These are phyloP conservation scores for Peromyscus melanophrys DNA, from an alignment of 2,797 vertebrate species.

Conservation along the genomic window DNA sequence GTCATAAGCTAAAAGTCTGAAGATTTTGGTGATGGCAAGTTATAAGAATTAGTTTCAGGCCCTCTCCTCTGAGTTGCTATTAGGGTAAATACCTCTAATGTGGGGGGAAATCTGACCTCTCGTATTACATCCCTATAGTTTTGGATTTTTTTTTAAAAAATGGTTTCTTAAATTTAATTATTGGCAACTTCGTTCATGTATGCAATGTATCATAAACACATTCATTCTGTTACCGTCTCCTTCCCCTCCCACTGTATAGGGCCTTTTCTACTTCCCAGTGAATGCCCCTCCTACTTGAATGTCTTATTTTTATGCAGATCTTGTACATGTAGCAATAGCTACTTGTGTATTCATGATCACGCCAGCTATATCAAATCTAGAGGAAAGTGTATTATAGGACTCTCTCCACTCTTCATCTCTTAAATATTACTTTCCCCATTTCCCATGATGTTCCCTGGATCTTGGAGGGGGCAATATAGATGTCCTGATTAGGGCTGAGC, in stretches of 20 bases:
- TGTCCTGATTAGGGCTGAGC: not conserved
- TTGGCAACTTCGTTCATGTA: not conserved
- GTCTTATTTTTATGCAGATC: not conserved
- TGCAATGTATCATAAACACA: not conserved
- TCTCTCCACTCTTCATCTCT: not conserved
- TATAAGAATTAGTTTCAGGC: not conserved
- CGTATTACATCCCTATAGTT: not conserved
- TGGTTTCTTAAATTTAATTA: not conserved
- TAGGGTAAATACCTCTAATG: not conserved
- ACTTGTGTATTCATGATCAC: not conserved
- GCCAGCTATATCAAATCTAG: not conserved
- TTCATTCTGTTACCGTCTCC: not conserved
- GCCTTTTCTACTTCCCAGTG: not conserved
- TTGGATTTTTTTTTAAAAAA: not conserved
- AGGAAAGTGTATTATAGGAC: not conserved
- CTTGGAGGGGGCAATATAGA: not conserved
- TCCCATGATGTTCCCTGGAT: not conserved
- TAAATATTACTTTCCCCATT: not conserved
- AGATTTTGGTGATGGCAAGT: not conserved
- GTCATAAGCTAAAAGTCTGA: not conserved
- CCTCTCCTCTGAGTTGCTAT: not conserved
- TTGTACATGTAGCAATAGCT: not conserved
- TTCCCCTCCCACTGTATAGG: too few relatives aligned
- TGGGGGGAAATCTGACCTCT: not conserved
- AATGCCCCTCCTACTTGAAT: not conserved